Percentiles rank a stretch among this genome's conserved stretches.
Conservation (phyloP, 2,888 invertebrate species). For the Caenorhabditis plicata region DNA sequence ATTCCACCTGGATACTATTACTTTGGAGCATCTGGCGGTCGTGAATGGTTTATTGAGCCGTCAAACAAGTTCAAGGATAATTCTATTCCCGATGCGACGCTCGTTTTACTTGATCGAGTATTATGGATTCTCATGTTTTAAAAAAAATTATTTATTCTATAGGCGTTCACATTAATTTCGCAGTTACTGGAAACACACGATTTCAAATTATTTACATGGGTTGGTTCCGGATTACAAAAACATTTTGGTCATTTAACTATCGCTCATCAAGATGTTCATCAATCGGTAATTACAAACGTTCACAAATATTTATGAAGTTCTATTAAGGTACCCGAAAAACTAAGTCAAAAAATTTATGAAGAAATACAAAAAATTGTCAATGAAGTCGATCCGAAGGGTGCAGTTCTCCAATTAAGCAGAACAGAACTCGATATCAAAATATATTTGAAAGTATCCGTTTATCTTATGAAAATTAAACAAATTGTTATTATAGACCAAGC, state of each 20-base stretch:
- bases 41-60: slow-evolving; percentile 65
- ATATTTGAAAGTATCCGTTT: slow-evolving; percentile 45
- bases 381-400: slow-evolving; percentile 52
- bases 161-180: slow-evolving; percentile 51
- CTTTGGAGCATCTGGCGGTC: slow-evolving; percentile 65
- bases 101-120: slow-evolving; percentile 52
- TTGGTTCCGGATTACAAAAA: slow-evolving; percentile 64
- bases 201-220: slow-evolving; percentile 60
- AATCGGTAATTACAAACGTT: slow-evolving; percentile 7
- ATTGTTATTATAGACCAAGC: slow-evolving; percentile 33
- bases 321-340: slow-evolving; percentile 11
- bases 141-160: background rate
- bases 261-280: slow-evolving; percentile 53
- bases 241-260: slow-evolving; percentile 65
- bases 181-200: slow-evolving; percentile 55
- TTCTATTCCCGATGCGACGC: slow-evolving; percentile 52
- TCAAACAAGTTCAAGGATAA: slow-evolving; percentile 63
- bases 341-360: slow-evolving; percentile 20
- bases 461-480: slow-evolving; percentile 9
- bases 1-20: slow-evolving; percentile 60
- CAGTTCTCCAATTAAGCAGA: slow-evolving; percentile 45
- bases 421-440: slow-evolving; percentile 65
- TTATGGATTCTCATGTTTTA: background rate
- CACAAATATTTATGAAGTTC: background rate
- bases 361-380: slow-evolving; percentile 55